Evolutionary conservation across 2,888 invertebrate genomes (phyloP), one percentile per base, ranked within the genome.

Genomic region (Electrophaes corylata): DNA sequence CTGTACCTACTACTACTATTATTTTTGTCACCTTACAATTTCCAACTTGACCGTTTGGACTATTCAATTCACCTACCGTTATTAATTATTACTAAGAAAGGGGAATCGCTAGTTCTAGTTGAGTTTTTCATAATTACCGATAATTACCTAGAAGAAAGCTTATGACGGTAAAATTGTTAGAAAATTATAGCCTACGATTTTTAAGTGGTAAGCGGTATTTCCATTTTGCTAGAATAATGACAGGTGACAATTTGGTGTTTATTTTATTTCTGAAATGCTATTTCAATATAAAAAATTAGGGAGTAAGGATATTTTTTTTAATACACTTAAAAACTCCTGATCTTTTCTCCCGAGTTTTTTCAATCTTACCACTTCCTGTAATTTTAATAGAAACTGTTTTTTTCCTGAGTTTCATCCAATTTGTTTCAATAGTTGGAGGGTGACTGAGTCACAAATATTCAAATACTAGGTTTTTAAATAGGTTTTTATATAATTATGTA

Each of bases 111-210:
- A 40, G 33, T 46, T 31, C 48, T 47, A 43, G 57, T 52, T 51
- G 35, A 53, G 44, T 64, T 59, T 57, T 57, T 59, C 56, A 31
- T 62, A 53, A 59, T 49, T 40, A 49, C n/a, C 1, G 14, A 16
- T 40, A 50, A 54, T 58, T 49, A 53, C 19, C 11, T 19, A n/a
- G 45, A 50, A 16, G 58, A 50, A 49, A 20, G 53, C 40, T 45
- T 45, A 35, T 37, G 31, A 50, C 33, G 54, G 53, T 14, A 29
- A 49, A 58, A 59, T 59, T 53, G 39, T 19, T 14, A 20, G 41
- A 12, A 46, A 59, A 54, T 59, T 53, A 49, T 49, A 41, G 37
- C 14, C 41, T 12, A 18, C 19, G 3, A 23, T 45, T 53, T 43
- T 57, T 52, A 35, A 53, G 53, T 46, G 26, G 37, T 12, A n/a